Percentiles rank a stretch among this genome's conserved stretches.
Evolutionary conservation across 2,113 vertebrate species (phyloP).

Genomic region (Anoura caudifer): DNA sequence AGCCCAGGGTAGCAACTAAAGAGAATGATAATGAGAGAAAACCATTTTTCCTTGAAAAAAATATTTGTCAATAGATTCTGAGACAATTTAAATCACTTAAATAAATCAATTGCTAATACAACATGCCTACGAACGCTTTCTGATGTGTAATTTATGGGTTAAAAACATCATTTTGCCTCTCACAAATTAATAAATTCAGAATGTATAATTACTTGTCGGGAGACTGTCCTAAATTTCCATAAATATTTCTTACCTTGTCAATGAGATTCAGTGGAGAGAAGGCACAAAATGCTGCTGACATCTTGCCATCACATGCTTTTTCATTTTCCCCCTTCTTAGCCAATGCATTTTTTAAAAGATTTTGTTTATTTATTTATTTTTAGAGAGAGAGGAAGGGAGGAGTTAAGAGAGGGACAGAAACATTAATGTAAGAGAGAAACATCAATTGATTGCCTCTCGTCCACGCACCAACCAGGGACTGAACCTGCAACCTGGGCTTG

Average conservation of each 20-base stretch:
- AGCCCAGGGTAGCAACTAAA: not conserved
- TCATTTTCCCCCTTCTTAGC: not conserved
- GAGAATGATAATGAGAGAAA: not conserved
- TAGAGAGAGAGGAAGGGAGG: too few species aligned
- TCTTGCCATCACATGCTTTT: not conserved
- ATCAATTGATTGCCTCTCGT: too few species aligned
- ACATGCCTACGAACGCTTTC: not conserved
- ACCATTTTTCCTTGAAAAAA: not conserved
- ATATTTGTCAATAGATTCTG: not conserved
- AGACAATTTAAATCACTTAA: constrained; percentile 11
- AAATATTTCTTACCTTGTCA: not conserved
- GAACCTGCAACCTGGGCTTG: too few species aligned
- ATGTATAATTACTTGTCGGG: not conserved
- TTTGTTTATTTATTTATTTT: too few species aligned
- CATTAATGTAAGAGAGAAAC: too few species aligned
- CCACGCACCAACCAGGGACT: too few species aligned
- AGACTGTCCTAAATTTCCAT: not conserved
- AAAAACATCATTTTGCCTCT: not conserved
- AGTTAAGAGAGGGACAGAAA: too few species aligned
- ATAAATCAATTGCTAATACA: not conserved
- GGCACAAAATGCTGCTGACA: not conserved
- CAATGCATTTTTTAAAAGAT: not conserved
- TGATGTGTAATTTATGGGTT: constrained; percentile 5
- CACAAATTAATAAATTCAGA: not conserved
- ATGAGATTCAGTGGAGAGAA: not conserved